Evolutionary conservation across 1,140 invertebrate species (phyloP).

Genomic region (Drosophila varians): DNA sequence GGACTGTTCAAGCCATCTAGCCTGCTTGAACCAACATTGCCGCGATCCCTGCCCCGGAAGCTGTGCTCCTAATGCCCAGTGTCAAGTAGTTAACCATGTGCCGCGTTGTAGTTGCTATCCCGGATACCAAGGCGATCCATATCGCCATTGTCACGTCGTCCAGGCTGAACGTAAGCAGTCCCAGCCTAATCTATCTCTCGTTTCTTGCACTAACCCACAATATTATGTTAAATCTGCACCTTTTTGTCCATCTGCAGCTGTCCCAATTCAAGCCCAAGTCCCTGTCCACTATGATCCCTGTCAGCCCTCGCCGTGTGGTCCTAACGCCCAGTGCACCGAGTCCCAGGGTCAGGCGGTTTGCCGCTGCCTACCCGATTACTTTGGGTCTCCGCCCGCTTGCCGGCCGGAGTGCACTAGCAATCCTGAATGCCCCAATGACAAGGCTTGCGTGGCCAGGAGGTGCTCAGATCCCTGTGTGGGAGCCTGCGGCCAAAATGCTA

Average conservation of each 20-base stretch:
- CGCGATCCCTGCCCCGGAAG: constrained; percentile 91
- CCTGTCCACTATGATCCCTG: constrained; percentile 85
- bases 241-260: constrained; percentile 49
- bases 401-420: constrained; percentile 95
- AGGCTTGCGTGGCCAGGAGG: constrained; percentile 91
- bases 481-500: constrained; percentile 92
- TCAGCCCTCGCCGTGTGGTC: constrained; percentile 89
- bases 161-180: constrained; percentile 84
- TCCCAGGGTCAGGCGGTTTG: constrained; percentile 87
- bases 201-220: constrained; percentile 80
- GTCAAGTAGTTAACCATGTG: constrained; percentile 90
- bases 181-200: neutral
- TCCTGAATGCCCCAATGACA: constrained; percentile 91
- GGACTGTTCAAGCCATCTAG: constrained; percentile 89
- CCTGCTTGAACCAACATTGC: constrained; percentile 92
- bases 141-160: constrained; percentile 83
- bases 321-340: constrained; percentile 88
- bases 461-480: constrained; percentile 92
- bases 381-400: constrained; percentile 88
- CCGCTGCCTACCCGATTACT: constrained; percentile 88
- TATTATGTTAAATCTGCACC: constrained; percentile 30
- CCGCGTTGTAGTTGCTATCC: constrained; percentile 90
- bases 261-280: too few species aligned
- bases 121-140: constrained; percentile 91
- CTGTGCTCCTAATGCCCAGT: constrained; percentile 91